phyloP scores from a whole-genome alignment of 2,888 invertebrate genomes.

The Dynastes tityus region DNA sequence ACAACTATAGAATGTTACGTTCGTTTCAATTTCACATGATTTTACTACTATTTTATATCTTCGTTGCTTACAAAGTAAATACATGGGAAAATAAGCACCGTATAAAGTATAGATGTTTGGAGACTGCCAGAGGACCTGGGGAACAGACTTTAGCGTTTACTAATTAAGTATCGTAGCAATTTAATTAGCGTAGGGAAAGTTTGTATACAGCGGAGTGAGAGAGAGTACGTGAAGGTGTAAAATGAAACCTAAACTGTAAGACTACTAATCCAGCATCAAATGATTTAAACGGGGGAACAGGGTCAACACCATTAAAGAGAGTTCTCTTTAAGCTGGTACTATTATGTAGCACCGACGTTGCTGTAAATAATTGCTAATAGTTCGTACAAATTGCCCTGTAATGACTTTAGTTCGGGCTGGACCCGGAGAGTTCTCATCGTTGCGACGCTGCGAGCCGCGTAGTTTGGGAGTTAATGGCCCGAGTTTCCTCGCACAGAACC shows the following conservation, averaged over 20 bases:
- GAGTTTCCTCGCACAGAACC: background rate
- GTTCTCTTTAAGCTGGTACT: slow-evolving; percentile 61
- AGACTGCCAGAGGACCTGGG: slow-evolving; percentile 54
- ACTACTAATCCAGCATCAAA: slow-evolving; percentile 61
- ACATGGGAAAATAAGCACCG: too few species aligned
- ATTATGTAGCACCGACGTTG: slow-evolving; percentile 60
- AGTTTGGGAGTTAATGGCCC: slow-evolving; percentile 12
- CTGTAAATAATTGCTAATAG: slow-evolving; percentile 62
- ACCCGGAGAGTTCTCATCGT: slow-evolving; percentile 14
- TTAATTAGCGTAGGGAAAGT: slow-evolving; percentile 65
- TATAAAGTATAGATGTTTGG: slow-evolving; percentile 57
- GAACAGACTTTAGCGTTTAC: slow-evolving; percentile 53
- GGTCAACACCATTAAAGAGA: slow-evolving; percentile 63
- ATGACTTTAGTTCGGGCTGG: slow-evolving; percentile 60
- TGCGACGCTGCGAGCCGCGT: background rate
- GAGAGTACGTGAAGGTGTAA: slow-evolving; percentile 54
- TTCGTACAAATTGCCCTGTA: slow-evolving; percentile 62
- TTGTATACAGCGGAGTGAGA: slow-evolving; percentile 56
- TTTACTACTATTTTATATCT: too few species aligned
- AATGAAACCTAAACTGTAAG: too few species aligned
- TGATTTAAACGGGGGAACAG: slow-evolving; percentile 63
- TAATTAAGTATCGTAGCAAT: slow-evolving; percentile 66
- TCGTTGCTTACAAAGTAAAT: too few species aligned
- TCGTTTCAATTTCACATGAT: too few species aligned
- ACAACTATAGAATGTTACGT: too few species aligned